These are phyloP conservation scores for Antitype chi DNA, from an alignment of 2,888 invertebrate species.

Conservation along the genomic window DNA sequence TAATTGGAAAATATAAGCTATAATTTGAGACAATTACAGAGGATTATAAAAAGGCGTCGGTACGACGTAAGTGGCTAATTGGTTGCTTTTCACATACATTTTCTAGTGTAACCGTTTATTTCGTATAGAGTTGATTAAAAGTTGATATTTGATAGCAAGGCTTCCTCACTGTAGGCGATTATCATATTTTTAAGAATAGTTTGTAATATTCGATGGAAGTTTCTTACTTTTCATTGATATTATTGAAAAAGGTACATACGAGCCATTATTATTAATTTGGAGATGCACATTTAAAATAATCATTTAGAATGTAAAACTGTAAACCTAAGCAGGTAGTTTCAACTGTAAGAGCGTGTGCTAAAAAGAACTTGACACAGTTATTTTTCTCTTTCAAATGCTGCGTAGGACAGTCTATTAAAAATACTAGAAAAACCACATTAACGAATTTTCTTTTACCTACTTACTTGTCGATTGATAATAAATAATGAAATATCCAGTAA, in stretches of 20 bases:
- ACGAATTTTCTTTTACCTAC: neutral
- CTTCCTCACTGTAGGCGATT: neutral
- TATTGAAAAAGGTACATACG: neutral
- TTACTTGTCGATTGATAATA: neutral
- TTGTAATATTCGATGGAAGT: neutral
- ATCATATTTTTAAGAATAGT: neutral
- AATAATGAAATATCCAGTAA: no score
- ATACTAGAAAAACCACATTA: neutral
- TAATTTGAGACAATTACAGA: constrained; percentile 52
- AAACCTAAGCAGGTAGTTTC: neutral
- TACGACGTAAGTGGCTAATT: constrained; percentile 53
- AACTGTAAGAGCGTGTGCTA: neutral
- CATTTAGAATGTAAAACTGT: neutral
- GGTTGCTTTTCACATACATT: constrained; percentile 30
- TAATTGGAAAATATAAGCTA: constrained; percentile 58
- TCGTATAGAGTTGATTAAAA: constrained; percentile 36
- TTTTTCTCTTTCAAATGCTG: neutral
- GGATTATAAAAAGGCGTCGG: constrained; percentile 45
- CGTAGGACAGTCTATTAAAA: neutral
- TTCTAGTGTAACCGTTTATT: constrained; percentile 3
- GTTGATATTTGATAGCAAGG: neutral
- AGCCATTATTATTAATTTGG: neutral
- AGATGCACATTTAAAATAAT: neutral
- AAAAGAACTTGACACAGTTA: neutral
- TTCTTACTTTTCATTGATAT: neutral